Evolutionary conservation across 2,888 invertebrate genomes (phyloP), one percentile per base, ranked within the genome.

Genomic region (Petrophora chlorosata): DNA sequence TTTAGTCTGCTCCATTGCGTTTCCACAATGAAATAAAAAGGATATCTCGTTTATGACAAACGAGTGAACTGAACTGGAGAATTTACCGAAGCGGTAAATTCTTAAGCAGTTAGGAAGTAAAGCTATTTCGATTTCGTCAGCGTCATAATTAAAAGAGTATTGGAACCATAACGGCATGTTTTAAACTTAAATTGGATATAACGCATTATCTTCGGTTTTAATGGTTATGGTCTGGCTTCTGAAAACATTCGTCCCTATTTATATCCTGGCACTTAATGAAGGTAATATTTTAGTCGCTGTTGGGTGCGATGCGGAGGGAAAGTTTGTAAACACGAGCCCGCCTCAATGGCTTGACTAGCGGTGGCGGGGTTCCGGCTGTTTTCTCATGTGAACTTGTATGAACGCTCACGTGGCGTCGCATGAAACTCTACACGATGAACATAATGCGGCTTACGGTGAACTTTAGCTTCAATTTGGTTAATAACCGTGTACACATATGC

Each of bases 291-390:
- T 67, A 62, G 48, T 39, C 45, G 52, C 43, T 61, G 58, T 61
- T 56, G 58, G 65, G 61, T 61, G 55, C 65, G 69, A 68, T 63
- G 63, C 61, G 64, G 61, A 65, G 71, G 74, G 67, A 65, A 64
- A 73, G 72, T 78, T 76, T 70, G 73, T 80, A 82, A 79, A 79
- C 73, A 76, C 55, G 53, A 56, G 65, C 68, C 63, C 64, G 64
- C 59, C 61, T 67, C 49, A 29, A 53, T 67, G 65, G 63, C 67
- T 70, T 60, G 63, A 61, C 59, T 57, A 53, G 54, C 65, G 59
- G n/a, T n/a, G n/a, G 70, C 65, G 58, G 70, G 63, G 65, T 54
- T 65, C 63, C 64, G 68, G 65, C 68, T 76, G 73, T 82, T 77
- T 73, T 70, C 70, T 73, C 75, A 79, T 70, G 71, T 77, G 75